Evolutionary conservation across 2,113 vertebrate species (phyloP), one percentile per base, ranked within the genome.

Genomic region (Chaetodon trifascialis): DNA sequence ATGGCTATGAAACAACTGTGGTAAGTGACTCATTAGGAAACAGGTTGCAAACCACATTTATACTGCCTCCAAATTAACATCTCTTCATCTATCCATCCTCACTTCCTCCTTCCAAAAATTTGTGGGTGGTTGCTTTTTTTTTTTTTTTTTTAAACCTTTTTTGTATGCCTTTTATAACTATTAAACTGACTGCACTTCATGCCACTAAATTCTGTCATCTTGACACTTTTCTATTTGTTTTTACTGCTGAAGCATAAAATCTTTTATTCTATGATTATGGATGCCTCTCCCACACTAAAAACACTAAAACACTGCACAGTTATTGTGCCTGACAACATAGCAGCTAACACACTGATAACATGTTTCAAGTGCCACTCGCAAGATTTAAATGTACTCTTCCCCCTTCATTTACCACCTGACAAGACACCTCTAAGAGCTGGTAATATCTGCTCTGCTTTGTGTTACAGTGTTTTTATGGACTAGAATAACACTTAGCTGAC

Each of bases 381-480:
- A 77, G 38, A 49, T 66, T 25, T 7, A 11, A 69, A 76, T 65
- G 40, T 51, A 4, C 21, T 9, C 19, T 42, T 73, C 38, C 15
- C 19, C 42, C 34, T 47, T 47, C 12, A 55, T 74, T 55, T 51
- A 17, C 69, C 51, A 79, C 69, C 68, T 36, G 38, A 56, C 58
- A 25, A 14, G 44, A 56, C 54, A 19, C 38, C 38, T 79, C 12
- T n/a, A 7, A 11, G 8, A 17, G 51, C 16, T 51, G 21, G 11
- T 46, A 17, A 66, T 44, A 60, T 64, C 74, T 62, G 58, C 38
- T 65, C 25, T 16, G 11, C 63, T 46, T 23, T 46, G 36, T 55
- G 46, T 56, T 23, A 21, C 54, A 47, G 21, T 68, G 55, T 70
- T 47, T 80, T 64, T 73, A 72, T 68, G 52, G 30, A 12, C 58